Evolutionary conservation across 1,140 invertebrate genomes (phyloP).

Genomic region (Caerostris darwini): DNA sequence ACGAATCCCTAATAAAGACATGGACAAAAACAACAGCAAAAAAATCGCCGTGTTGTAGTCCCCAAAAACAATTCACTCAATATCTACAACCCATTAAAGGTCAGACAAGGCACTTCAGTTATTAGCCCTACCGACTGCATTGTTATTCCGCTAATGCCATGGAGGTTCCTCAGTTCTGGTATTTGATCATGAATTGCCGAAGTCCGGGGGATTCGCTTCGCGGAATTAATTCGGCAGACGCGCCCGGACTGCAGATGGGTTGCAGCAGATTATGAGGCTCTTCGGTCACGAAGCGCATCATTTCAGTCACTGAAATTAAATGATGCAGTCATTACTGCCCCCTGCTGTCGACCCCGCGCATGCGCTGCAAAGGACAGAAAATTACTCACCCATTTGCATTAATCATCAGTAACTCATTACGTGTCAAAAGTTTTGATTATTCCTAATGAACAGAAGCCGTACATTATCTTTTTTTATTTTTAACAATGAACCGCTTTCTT

Average conservation of each 20-base stretch:
- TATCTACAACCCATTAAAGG: not conserved
- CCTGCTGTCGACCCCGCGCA: not conserved
- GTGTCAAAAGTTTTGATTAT: not conserved
- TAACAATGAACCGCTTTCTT: too few relatives aligned
- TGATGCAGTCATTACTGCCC: slow-evolving; percentile 27
- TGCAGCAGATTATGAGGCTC: slow-evolving; percentile 20
- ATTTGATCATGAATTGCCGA: slow-evolving; percentile 18
- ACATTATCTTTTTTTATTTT: not conserved
- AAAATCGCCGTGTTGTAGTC: not conserved
- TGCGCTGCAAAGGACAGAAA: not conserved
- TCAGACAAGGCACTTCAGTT: not conserved
- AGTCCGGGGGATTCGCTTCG: slow-evolving; percentile 21
- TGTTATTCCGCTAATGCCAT: not conserved
- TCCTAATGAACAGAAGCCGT: not conserved
- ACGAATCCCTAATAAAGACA: not conserved
- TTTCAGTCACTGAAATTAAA: slow-evolving; percentile 20
- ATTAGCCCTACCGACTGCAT: slow-evolving; percentile 9
- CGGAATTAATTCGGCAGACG: slow-evolving; percentile 3
- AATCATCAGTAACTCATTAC: not conserved
- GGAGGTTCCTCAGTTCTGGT: not conserved
- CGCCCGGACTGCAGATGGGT: not conserved
- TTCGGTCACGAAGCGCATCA: slow-evolving; percentile 11
- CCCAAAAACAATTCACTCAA: not conserved
- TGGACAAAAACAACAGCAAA: not conserved
- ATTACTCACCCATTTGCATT: slow-evolving; percentile 7